These are phyloP conservation scores for Bergia puertoricense DNA, from an alignment of 92 coral and sea anemone species.

Conservation along the genomic window DNA sequence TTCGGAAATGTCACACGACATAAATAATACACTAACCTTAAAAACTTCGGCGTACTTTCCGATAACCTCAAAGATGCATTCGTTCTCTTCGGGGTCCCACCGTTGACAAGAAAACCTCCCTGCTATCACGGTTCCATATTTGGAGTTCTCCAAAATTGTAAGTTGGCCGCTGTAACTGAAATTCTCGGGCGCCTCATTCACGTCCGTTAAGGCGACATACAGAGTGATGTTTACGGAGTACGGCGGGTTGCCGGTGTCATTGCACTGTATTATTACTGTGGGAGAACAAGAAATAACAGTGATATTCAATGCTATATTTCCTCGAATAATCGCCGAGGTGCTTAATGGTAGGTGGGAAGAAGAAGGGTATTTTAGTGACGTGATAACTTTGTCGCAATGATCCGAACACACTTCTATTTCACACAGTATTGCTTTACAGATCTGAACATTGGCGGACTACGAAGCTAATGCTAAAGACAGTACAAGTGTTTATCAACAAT, in stretches of 20 bases:
- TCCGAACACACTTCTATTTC: too few species aligned
- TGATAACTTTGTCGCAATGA: too few species aligned
- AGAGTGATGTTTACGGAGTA: slow-evolving; percentile 61
- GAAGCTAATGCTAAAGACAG: too few species aligned
- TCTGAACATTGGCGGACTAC: too few species aligned
- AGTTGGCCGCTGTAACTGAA: slow-evolving; percentile 60
- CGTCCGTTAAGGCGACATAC: slow-evolving; percentile 62
- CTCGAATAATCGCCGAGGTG: too few species aligned
- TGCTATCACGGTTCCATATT: slow-evolving; percentile 54
- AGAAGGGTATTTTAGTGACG: too few species aligned
- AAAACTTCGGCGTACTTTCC: slow-evolving; percentile 78
- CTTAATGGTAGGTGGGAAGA: too few species aligned
- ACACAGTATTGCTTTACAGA: too few species aligned
- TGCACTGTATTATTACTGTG: slow-evolving; percentile 70
- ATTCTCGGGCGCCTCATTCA: slow-evolving; percentile 83
- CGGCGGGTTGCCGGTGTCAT: slow-evolving; percentile 73
- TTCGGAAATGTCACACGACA: too few species aligned
- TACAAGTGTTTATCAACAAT: too few species aligned
- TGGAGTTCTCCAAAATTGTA: slow-evolving; percentile 60
- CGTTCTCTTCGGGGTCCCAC: slow-evolving; percentile 73
- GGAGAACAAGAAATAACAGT: slow-evolving; percentile 22
- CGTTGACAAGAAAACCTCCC: slow-evolving; percentile 74
- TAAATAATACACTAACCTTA: slow-evolving; percentile 55
- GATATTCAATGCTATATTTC: not conserved
- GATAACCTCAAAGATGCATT: slow-evolving; percentile 65